Evolutionary conservation across 1,140 invertebrate genomes (phyloP), one percentile per base, ranked within the genome.

Genomic region (Brachionus paranguensis): DNA sequence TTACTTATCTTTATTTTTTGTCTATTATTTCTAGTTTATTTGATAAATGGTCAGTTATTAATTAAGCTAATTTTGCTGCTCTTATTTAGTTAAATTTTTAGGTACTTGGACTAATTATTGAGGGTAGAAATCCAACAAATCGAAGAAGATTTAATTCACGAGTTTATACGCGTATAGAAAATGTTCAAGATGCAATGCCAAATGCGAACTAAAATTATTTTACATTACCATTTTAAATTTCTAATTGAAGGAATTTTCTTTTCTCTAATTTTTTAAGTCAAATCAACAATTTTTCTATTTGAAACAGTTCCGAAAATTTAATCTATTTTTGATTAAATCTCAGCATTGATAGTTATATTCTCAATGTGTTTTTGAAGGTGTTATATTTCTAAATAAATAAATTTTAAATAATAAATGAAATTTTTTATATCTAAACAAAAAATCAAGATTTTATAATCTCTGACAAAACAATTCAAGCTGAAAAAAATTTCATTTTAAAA

Each of bases 171-270:
- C 17, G 43, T 50, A 50, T 76, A 10, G 72, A 76, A 76, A 76
- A 76, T 76, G 72, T 76, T 50, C 72, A 76, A 76, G 72, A 76
- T 29, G 72, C 72, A 27, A 76, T 76, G 72, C 72, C 72, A 76
- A 76, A 76, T 76, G 72, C 72, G 0, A 50, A 76, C 3, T 76
- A 70, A 76, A 27, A 29, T 53, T 50, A 1, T 76, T 24, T 47
- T 8, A 24, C 5, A 11, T 50, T 24, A 11, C 24, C 24, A 76
- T n/a, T 50, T 50, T 50, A 27, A 33, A 27, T 53, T 76, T n/a
- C n/a, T 50, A 12, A 50, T 50, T 14, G 11, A n/a, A 50, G n/a
- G n/a, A 50, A n/a, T 50, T 3, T 14, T 50, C 1, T 14, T 50
- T 50, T 5, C n/a, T 50, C 11, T 14, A 50, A 14, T 37, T 6